Evolutionary conservation across 2,113 vertebrate species (phyloP), one percentile per base, ranked within the genome.

Genomic region (Tetrax tetrax): DNA sequence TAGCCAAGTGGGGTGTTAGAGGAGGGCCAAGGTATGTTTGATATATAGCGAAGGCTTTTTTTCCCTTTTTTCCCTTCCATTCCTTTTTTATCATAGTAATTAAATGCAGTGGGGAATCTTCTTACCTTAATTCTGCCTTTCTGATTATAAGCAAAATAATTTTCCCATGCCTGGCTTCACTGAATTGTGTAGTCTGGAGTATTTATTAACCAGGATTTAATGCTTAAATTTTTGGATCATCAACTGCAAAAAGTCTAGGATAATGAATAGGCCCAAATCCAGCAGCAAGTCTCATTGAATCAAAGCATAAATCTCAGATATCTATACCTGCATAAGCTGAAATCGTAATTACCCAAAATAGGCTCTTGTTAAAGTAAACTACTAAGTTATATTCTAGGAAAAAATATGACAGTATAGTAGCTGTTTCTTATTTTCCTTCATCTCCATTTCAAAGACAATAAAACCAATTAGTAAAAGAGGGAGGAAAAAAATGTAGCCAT

Each of bases 21-120:
- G 37, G 47, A 75, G 38, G n/a, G 22, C 22, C 23, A 61, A 60
- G 3, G 4, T 28, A 29, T 37, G 14, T 23, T 45, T 66, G 25
- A 56, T 61, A 48, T 19, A 22, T n/a, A 81, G 27, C 29, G 37
- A 64, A 25, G 18, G 38, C 21, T 8, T 18, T 75, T 45, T 29
- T 2, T 4, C 24, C 8, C 1, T 13, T 28, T 23, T 35, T 60
- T 37, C 28, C 1, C 4, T 29, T 29, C 20, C 10, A 35, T 48
- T 35, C 71, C 51, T 54, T 2, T 71, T 76, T 64, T 60, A 47
- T 51, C 29, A 35, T 53, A 45, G 18, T 25, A 38, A 57, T 53
- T 81, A 71, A 53, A 78, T 35, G 17, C 12, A 59, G 7, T 35
- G 17, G 14, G 43, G 29, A 41, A 59, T n/a, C 43, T 78, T 59